Evolutionary conservation across 2,113 vertebrate species (phyloP).

Genomic region (Gopherus flavomarginatus): DNA sequence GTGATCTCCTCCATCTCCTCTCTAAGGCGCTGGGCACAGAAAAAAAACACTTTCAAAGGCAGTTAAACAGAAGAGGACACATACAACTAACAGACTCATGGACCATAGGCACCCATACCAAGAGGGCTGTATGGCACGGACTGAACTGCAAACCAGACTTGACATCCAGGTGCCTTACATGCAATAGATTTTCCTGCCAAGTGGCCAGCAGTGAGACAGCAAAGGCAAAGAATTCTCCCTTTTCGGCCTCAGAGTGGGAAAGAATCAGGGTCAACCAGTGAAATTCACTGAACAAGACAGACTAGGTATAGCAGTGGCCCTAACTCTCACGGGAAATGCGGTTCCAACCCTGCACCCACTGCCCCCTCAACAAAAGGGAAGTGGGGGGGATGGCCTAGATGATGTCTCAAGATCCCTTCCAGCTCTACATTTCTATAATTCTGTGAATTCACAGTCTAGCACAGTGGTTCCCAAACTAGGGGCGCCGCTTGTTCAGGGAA

Average conservation of each 20-base stretch:
- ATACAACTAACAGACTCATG: neutral
- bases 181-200: neutral
- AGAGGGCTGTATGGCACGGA: neutral
- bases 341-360: neutral
- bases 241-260: neutral
- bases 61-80: neutral
- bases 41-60: neutral
- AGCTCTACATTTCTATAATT: neutral
- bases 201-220: neutral
- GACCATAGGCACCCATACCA: neutral
- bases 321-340: neutral
- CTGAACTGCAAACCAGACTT: neutral
- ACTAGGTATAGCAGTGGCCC: neutral
- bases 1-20: constrained; percentile 99
- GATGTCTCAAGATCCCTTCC: neutral
- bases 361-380: neutral
- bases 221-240: neutral
- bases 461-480: neutral
- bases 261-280: neutral
- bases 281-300: neutral
- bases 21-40: constrained; percentile 86
- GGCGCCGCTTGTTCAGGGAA: too few species aligned
- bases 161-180: neutral
- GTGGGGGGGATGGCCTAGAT: neutral
- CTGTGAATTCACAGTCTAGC: neutral